These are phyloP conservation scores for Drosophila erecta DNA, from an alignment of 1,140 invertebrate genomes.

Conservation along the genomic window DNA sequence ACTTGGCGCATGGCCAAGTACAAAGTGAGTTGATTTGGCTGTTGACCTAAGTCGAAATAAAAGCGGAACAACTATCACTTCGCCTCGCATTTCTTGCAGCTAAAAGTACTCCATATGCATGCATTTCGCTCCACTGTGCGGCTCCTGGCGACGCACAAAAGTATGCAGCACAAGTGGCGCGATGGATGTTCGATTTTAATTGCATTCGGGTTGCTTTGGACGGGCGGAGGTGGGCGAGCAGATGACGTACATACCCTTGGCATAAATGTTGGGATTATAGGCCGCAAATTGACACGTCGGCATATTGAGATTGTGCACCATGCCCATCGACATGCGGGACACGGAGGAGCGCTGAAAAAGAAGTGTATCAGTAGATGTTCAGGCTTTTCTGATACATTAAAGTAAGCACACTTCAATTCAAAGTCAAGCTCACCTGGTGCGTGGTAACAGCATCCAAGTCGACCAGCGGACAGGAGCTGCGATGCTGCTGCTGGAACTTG, in stretches of 20 bases:
- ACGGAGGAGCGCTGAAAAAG: conserved; percentile 73
- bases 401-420: no score
- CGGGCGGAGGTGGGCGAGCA: neutral
- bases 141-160: conserved; percentile 35
- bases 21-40: no score
- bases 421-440: conserved; percentile 63
- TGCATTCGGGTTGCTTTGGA: conserved; percentile 44
- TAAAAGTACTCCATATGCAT: neutral
- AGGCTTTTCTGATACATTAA: no score
- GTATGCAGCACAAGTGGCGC: conserved; percentile 29
- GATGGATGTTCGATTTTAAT: conserved; percentile 67
- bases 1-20: neutral
- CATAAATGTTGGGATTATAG: conserved; percentile 81
- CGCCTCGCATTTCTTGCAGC: no score
- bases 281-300: conserved; percentile 83
- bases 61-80: no score
- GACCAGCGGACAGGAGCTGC: conserved; percentile 89
- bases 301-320: conserved; percentile 81
- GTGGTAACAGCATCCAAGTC: conserved; percentile 84
- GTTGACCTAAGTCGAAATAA: neutral
- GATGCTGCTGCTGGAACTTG: conserved; percentile 92
- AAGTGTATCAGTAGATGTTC: neutral
- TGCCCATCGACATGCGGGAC: conserved; percentile 84
- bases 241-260: conserved; percentile 73
- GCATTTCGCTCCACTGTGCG: conserved; percentile 12